A percentile compares a stretch with the other conserved stretches of the same genome.
Evolutionary conservation across 2,113 vertebrate species (phyloP).

Genomic region (Vulpes ferrilata): DNA sequence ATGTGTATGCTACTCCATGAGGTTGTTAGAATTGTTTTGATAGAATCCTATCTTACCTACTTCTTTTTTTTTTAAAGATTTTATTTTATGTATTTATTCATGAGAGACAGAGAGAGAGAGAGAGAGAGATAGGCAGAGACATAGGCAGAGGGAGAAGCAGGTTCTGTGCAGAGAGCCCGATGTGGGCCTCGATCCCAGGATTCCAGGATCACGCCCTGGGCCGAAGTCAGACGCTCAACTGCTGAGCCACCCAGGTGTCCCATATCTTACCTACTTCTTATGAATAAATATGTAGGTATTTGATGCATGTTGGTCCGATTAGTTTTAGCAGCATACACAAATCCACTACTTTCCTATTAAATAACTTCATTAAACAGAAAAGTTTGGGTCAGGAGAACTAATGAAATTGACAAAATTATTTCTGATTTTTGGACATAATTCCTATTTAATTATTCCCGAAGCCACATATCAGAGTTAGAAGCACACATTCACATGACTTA

Average conservation of each 20-base stretch:
- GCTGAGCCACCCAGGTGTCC: no score
- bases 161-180: no score
- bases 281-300: background rate
- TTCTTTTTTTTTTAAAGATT: no score
- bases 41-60: background rate
- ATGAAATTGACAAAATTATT: constrained; percentile 18
- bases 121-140: no score
- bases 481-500: background rate
- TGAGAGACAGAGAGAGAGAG: no score
- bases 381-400: background rate
- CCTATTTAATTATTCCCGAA: background rate
- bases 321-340: background rate
- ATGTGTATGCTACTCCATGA: background rate
- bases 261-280: background rate
- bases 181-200: no score
- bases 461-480: background rate
- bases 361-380: constrained; percentile 9
- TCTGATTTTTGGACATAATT: constrained; percentile 31
- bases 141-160: no score
- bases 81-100: no score
- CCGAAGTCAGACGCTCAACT: no score
- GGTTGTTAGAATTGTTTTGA: background rate
- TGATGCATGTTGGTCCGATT: background rate
- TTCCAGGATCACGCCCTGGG: no score
- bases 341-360: constrained; percentile 2